Evolutionary conservation across 2,113 vertebrate species (phyloP), one percentile per base, ranked within the genome.

Genomic region (Myrmecophaga tridactyla): DNA sequence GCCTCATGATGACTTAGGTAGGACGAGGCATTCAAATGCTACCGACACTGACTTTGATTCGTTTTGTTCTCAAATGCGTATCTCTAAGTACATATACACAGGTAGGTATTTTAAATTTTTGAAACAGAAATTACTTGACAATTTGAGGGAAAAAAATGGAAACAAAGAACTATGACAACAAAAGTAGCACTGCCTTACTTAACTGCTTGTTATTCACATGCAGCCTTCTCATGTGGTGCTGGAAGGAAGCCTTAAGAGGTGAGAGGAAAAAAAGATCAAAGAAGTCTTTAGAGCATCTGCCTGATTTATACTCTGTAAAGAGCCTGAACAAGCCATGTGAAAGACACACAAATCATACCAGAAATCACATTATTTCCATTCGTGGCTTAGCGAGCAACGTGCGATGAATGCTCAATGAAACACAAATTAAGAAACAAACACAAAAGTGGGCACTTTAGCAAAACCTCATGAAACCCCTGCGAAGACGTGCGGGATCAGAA

Each of bases 341-440:
- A 17, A 43, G 67, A 73, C 86, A 63, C 10, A 41, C 60, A 34
- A 86, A 73, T 92, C 43, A 69, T 29, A 48, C 6, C 17, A 63
- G 51, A 82, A 58, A 85, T 73, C 39, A n/a, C 21, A 69, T 62
- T 63, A 63, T 92, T 94, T 93, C 92, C 34, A 94, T 18, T 80
- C 6, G 15, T 6, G 6, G 4, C 56, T 41, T 92, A 70, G n/a
- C 81, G 58, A 70, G 51, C 36, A 90, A 25, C 31, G 29, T 23
- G 27, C 31, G 58, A 8, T 25, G 17, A 87, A 72, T 78, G 15
- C 2, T 41, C 36, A 53, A 12, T 70, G 41, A 67, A 91, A 84
- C 58, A 81, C 25, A 83, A 81, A 56, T 67, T 18, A 88, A 92
- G 29, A 91, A 89, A 83, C 23, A 93, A 89, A 90, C 39, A 72